Percentiles rank a stretch among this genome's conserved stretches.
Evolutionary conservation across 1,140 invertebrate species (phyloP).

Genomic region (Trachelipus rathkii): DNA sequence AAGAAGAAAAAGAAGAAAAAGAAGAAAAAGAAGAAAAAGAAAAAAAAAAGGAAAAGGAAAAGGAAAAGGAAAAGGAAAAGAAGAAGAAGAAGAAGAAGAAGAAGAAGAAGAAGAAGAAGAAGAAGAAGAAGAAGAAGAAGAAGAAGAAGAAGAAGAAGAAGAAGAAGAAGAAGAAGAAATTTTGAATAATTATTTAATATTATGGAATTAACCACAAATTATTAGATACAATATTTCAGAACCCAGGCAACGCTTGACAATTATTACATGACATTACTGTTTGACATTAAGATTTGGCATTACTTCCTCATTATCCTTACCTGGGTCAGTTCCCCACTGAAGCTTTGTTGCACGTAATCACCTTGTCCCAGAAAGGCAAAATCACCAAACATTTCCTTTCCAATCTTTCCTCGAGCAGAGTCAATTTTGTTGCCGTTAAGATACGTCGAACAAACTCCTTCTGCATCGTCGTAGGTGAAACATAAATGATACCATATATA

Average conservation of each 20-base stretch:
- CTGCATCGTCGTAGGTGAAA: not conserved
- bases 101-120: not conserved
- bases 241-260: not conserved
- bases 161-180: not conserved
- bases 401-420: not conserved
- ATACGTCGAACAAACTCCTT: not conserved
- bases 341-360: not conserved
- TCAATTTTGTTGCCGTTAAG: not conserved
- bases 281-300: not conserved
- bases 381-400: not conserved
- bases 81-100: not conserved
- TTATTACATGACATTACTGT: not conserved
- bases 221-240: too few species aligned
- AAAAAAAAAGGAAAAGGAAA: not conserved
- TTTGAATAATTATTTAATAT: too few species aligned
- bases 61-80: not conserved
- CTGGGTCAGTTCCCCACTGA: constrained; percentile 17
- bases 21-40: constrained; percentile 6
- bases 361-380: constrained; percentile 4
- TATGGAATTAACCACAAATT: too few species aligned
- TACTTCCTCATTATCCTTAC: not conserved
- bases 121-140: not conserved
- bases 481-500: constrained; percentile 14
- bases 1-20: not conserved
- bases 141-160: not conserved